phyloP scores from a whole-genome alignment of 2,797 vertebrate species.

The Arremon brunneinucha region DNA sequence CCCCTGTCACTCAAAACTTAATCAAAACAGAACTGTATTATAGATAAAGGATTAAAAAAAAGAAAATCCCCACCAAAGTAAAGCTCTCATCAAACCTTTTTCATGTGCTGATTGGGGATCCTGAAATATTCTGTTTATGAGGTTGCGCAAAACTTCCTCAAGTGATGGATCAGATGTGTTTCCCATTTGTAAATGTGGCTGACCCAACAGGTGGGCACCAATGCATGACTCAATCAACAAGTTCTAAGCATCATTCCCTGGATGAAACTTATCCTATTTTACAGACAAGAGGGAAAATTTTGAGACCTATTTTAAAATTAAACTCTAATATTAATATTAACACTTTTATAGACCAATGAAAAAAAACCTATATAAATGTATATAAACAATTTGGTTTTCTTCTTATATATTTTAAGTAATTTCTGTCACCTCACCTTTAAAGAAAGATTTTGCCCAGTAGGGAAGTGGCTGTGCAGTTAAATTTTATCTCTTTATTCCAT shows the following conservation, averaged over 20 bases:
- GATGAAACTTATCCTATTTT: background rate
- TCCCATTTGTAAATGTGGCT: background rate
- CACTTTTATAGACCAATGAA: background rate
- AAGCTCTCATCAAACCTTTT: background rate
- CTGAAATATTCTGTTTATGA: background rate
- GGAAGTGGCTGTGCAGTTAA: background rate
- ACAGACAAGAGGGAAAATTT: background rate
- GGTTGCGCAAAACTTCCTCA: background rate
- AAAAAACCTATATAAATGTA: background rate
- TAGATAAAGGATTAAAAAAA: background rate
- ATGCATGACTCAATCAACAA: background rate
- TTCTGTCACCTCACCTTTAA: background rate
- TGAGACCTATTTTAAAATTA: background rate
- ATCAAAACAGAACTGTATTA: background rate
- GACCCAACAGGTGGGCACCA: rapidly evolving
- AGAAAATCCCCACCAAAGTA: rapidly evolving
- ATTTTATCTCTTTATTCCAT: background rate
- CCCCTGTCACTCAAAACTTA: background rate
- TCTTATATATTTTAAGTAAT: background rate
- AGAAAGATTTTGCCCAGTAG: background rate
- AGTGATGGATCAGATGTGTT: background rate
- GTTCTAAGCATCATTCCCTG: background rate
- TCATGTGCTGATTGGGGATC: background rate
- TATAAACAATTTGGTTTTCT: background rate
- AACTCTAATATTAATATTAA: background rate